Evolutionary conservation across 2,113 vertebrate species (phyloP), one percentile per base, ranked within the genome.

Genomic region (Pomatostomus ruficeps): DNA sequence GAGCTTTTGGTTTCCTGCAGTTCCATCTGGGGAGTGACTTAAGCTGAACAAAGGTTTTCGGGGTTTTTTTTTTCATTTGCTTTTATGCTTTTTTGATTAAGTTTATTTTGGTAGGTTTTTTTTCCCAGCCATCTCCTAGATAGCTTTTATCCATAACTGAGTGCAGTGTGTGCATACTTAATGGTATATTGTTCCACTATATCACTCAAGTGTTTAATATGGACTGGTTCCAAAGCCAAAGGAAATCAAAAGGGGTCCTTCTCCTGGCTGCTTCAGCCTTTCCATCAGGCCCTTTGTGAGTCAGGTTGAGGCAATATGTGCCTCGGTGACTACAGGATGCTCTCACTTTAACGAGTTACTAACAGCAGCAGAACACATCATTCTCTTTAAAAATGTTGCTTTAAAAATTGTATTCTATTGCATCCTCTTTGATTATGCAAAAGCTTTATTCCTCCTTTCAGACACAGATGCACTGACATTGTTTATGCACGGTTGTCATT

Each of bases 1-100:
- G 73, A 95, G 86, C 74, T 95, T 96, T 96, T 76, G 74, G 73
- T 95, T 96, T 97, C 76, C 84, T 91, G 72, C 72, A 51, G 73
- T 70, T 96, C 63, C 66, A 95, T 72, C 73, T 95, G 61, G 70
- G 68, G 54, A 97, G 92, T 1, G 10, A 91, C 67, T 96, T 89
- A 70, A 96, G 59, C 92, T 42, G 88, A 94, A 78, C 86, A 96
- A 90, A 97, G 87, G 55, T 91, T 86, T 95, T 67, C 14, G 4
- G 7, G 28, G n/a, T n/a, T n/a, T 2, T 0, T 48, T 90, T 71
- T 95, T 91, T 90, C 82, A 83, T 88, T 90, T 92, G 85, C 88
- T 89, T 96, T 95, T 92, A 93, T 92, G 80, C 80, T 88, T 76
- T 91, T 95, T 77, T 87, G 89, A 93, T 96, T 82, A 87, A 95